Base-by-base conservation (phyloP, 2,797 vertebrate genomes). In the Uromys caudimaculatus region DNA sequence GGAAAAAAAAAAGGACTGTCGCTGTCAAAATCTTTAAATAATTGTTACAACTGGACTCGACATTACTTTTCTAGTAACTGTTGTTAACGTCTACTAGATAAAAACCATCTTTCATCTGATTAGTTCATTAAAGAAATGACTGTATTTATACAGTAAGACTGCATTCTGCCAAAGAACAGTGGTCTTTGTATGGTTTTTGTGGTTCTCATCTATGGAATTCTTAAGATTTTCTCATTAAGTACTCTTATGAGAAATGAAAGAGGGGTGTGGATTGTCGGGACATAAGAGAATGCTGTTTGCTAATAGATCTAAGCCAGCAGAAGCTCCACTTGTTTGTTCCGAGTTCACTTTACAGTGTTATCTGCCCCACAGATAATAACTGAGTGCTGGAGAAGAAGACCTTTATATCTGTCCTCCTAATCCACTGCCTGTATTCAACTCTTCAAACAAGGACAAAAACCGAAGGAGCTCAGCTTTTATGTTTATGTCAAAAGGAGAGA, bases 101-200 rank as follows among this genome's bases (percentile, higher is more conserved):
- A 91, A 64, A 97, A 91, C 12, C 64, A 67, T 3, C 35, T 41
- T 84, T 88, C 58, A 41, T 6, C 2, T 85, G 54, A 83, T 71
- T 62, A 95, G 19, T 67, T 95, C 60, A 58, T 44, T 91, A 77
- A 58, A n/a, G 73, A 41, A 82, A 94, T 87, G 47, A 81, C 76
- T 89, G 17, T 90, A 79, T 29, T 88, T 77, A 93, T 35, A 60
- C 23, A 64, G 24, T 41, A 35, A 11, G 76, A 94, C n/a, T 93
- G 16, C 62, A 96, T 52, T 92, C 23, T 89, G 29, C 27, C 23
- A 89, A 92, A 11, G 89, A 3, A 50, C 14, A 84, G 32, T 44
- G 50, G 76, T 87, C 14, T 83, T 73, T 69, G 75, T 27, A 23
- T 85, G 38, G 19, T 11, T 73, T 58, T 93, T 92, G 79, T 93